phyloP scores from a whole-genome alignment of 2,888 invertebrate genomes.

The Melieria picta region DNA sequence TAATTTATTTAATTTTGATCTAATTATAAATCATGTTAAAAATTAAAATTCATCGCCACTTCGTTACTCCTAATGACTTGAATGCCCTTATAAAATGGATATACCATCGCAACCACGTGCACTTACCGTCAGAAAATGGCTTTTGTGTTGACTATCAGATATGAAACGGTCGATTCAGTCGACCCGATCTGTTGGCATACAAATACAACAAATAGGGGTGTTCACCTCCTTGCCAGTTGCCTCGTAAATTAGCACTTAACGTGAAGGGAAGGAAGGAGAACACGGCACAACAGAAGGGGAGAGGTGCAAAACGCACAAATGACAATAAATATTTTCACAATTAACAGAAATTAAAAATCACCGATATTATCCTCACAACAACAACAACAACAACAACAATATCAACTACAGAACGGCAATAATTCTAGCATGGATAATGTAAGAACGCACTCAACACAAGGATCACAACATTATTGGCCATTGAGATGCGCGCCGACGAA shows the following conservation, averaged over 20 bases:
- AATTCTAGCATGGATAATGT: no score
- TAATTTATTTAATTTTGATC: slow-evolving; percentile 32
- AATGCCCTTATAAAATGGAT: slow-evolving; percentile 27
- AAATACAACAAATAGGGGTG: slow-evolving; percentile 39
- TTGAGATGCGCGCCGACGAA: slow-evolving; percentile 16
- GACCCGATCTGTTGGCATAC: background rate
- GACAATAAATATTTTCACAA: slow-evolving; percentile 64
- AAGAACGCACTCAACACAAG: no score
- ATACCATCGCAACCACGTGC: background rate
- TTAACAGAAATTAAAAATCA: slow-evolving; percentile 61
- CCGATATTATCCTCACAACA: slow-evolving; percentile 23
- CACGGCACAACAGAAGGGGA: slow-evolving; percentile 33
- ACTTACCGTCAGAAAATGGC: background rate
- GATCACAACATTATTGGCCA: slow-evolving; percentile 10
- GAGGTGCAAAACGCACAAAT: slow-evolving; percentile 62
- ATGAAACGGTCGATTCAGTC: slow-evolving; percentile 9
- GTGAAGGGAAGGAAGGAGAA: background rate
- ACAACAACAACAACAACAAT: slow-evolving; percentile 12
- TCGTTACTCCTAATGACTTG: slow-evolving; percentile 63
- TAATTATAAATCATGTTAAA: slow-evolving; percentile 61
- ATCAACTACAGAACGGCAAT: background rate
- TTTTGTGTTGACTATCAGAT: slow-evolving; percentile 16
- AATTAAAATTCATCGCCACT: slow-evolving; percentile 65
- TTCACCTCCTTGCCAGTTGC: background rate
- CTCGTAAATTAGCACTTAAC: slow-evolving; percentile 25